These are phyloP conservation scores for Drosophila takahashii DNA, from an alignment of 1,140 invertebrate genomes.

Conservation along the genomic window DNA sequence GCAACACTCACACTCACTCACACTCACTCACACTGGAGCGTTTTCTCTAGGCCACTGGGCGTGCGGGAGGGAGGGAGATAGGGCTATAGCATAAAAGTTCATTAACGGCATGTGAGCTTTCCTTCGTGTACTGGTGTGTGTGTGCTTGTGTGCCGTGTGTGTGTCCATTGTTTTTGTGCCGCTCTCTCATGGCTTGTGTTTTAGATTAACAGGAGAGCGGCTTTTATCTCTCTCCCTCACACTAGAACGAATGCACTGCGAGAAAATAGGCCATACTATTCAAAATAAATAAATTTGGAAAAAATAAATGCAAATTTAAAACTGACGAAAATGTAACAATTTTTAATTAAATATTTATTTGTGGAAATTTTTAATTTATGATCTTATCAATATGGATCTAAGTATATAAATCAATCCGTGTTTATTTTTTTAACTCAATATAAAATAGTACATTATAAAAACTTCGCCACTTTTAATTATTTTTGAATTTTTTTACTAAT, in stretches of 20 bases:
- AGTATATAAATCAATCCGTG: too few relatives aligned
- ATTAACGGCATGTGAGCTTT: slow-evolving; percentile 69
- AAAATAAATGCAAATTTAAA: too few relatives aligned
- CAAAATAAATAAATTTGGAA: too few relatives aligned
- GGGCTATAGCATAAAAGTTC: slow-evolving; percentile 64
- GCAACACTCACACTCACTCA: slow-evolving; percentile 16
- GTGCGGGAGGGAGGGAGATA: slow-evolving; percentile 15
- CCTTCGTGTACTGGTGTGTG: slow-evolving; percentile 28
- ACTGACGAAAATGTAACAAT: too few relatives aligned
- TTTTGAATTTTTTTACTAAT: too few relatives aligned
- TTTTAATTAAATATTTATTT: too few relatives aligned
- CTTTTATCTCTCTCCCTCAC: slow-evolving; percentile 24
- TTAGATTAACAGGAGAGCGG: slow-evolving; percentile 24
- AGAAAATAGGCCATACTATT: neutral
- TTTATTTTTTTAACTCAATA: too few relatives aligned
- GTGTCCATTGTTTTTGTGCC: slow-evolving; percentile 40
- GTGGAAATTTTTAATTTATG: too few relatives aligned
- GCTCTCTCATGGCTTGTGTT: slow-evolving; percentile 30
- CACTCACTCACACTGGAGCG: slow-evolving; percentile 8
- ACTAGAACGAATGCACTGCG: neutral
- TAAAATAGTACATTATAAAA: too few relatives aligned
- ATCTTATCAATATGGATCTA: too few relatives aligned
- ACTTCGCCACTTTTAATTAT: too few relatives aligned
- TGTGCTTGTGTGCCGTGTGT: slow-evolving; percentile 21
- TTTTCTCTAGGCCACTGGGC: slow-evolving; percentile 18